Conservation (phyloP, 2,888 invertebrate species). For the Melanostoma mellinum region DNA sequence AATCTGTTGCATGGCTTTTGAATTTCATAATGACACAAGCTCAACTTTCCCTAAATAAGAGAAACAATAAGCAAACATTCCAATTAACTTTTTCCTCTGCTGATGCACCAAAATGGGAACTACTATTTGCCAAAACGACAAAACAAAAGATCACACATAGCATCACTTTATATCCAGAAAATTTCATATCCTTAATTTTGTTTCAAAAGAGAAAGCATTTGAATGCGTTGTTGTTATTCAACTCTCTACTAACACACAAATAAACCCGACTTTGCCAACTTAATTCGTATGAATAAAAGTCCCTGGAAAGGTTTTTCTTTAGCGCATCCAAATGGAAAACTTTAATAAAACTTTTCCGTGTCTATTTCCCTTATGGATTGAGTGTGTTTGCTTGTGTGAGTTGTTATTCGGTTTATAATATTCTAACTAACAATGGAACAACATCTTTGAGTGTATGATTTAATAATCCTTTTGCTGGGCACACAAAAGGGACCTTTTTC, state of each 20-base stretch:
- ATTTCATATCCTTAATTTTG: constrained; percentile 60
- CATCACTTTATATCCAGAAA: constrained; percentile 37
- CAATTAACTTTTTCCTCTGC: constrained; percentile 23
- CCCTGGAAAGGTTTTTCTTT: constrained; percentile 33
- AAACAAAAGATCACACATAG: constrained; percentile 52
- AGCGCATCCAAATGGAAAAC: constrained; percentile 61
- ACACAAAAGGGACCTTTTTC: constrained; percentile 22
- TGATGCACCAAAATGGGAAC: constrained; percentile 14
- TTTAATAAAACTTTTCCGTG: constrained; percentile 59
- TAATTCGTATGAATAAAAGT: constrained; percentile 32
- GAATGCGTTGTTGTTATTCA: constrained; percentile 24
- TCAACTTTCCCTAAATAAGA: too few species aligned
- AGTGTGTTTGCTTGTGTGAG: neutral
- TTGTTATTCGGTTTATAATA: constrained; percentile 2
- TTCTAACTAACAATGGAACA: constrained; percentile 31
- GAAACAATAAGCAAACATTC: constrained; percentile 28
- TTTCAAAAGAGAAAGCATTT: constrained; percentile 37
- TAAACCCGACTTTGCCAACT: constrained; percentile 25
- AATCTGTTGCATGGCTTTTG: constrained; percentile 32
- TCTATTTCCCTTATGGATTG: constrained; percentile 22
- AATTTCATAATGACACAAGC: constrained; percentile 19
- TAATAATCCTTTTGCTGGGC: constrained; percentile 56
- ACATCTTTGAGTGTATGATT: constrained; percentile 62
- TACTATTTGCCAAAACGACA: constrained; percentile 29
- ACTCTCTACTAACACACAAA: constrained; percentile 34